phyloP scores from a whole-genome alignment of 2,888 invertebrate species.

The Cepaea hortensis region DNA sequence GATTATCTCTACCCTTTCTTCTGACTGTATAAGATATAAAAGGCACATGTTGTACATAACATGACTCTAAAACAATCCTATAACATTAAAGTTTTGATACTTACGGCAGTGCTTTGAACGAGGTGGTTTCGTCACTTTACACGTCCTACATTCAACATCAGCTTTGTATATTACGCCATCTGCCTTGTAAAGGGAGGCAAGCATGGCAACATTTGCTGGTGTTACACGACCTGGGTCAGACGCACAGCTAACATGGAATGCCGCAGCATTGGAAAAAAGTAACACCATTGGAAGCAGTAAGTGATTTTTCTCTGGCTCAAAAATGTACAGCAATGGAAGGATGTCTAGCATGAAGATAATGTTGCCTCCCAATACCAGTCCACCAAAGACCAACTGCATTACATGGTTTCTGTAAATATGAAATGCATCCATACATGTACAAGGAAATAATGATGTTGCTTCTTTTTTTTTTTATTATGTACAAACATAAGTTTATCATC shows the following conservation, averaged over 20 bases:
- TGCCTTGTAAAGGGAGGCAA: conserved; percentile 60
- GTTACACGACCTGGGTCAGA: conserved; percentile 71
- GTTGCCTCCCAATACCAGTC: conserved; percentile 65
- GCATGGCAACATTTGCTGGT: conserved; percentile 56
- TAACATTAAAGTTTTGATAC: conserved; percentile 50
- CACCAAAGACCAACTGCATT: conserved; percentile 68
- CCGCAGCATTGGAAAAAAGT: conserved; percentile 61
- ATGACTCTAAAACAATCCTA: too few relatives aligned
- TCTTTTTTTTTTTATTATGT: too few relatives aligned
- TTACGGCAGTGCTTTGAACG: conserved; percentile 75
- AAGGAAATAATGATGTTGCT: too few relatives aligned
- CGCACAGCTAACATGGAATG: conserved; percentile 67
- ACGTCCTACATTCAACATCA: conserved; percentile 65
- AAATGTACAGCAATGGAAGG: conserved; percentile 65
- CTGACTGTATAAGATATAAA: too few relatives aligned
- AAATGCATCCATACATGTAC: background rate
- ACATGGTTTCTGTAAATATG: conserved; percentile 66
- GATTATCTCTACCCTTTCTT: too few relatives aligned
- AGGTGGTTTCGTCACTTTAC: conserved; percentile 68
- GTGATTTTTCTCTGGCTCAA: conserved; percentile 67
- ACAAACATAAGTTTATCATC: too few relatives aligned
- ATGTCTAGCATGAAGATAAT: conserved; percentile 66
- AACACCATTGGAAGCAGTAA: conserved; percentile 64
- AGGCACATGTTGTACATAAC: too few relatives aligned
- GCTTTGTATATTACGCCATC: conserved; percentile 66